Conservation (phyloP, 2,888 invertebrate genomes). For the Xanthorhoe designata region DNA sequence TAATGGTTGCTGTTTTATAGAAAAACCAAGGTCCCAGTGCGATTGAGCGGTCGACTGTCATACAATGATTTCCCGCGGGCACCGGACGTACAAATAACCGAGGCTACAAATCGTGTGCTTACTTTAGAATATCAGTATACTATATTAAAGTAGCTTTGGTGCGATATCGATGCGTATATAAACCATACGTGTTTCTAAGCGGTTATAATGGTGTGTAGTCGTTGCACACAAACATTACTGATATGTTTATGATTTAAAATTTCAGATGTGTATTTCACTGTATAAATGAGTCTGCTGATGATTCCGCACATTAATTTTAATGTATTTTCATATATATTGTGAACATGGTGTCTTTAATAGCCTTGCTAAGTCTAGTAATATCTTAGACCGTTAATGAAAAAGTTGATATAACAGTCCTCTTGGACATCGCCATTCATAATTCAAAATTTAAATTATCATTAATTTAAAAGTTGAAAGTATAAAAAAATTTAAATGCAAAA, state of each 20-base stretch:
- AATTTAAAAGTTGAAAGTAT: background rate
- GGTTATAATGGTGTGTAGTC: background rate
- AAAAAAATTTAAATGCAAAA: slow-evolving; percentile 17
- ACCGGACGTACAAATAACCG: slow-evolving; percentile 17
- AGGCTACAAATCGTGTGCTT: slow-evolving; percentile 18
- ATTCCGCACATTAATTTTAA: too few species aligned
- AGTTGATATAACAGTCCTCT: background rate
- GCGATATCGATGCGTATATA: background rate
- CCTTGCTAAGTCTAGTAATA: background rate
- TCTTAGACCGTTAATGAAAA: background rate
- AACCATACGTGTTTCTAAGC: background rate
- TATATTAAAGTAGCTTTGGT: background rate
- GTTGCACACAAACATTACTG: background rate
- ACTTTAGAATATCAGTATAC: slow-evolving; percentile 19
- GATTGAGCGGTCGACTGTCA: slow-evolving; percentile 25
- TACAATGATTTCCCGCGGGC: slow-evolving; percentile 36
- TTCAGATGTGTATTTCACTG: too few species aligned
- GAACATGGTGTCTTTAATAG: too few species aligned
- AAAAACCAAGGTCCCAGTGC: slow-evolving; percentile 4
- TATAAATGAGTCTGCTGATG: too few species aligned
- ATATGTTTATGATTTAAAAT: background rate
- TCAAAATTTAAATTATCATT: background rate
- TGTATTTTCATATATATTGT: too few species aligned
- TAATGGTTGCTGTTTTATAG: background rate
- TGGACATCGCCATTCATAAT: background rate